Percentiles rank a stretch among this genome's conserved stretches.
phyloP scores from a whole-genome alignment of 2,888 invertebrate species.

The Prenolepis imparis region DNA sequence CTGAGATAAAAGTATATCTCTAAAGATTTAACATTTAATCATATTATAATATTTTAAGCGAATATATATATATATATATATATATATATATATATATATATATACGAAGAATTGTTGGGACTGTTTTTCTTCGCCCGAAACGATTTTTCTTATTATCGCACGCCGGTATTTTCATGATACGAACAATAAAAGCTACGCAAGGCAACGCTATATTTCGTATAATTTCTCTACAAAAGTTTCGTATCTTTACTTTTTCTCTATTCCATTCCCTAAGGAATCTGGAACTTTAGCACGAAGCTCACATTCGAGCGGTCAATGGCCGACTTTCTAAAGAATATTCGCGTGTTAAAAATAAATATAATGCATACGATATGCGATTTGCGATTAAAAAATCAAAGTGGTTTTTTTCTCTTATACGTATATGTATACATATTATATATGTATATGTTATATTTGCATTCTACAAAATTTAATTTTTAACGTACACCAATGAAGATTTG shows the following conservation, averaged over 20 bases:
- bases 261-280: background rate
- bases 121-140: background rate
- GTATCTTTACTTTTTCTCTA: background rate
- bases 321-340: background rate
- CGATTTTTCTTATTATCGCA: constrained; percentile 25
- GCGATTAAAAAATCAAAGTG: background rate
- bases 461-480: background rate
- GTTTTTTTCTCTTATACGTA: background rate
- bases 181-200: constrained; percentile 24
- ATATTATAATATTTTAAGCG: background rate
- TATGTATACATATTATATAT: background rate
- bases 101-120: background rate
- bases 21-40: background rate
- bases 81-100: too few species aligned
- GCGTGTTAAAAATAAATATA: background rate
- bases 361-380: background rate
- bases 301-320: background rate
- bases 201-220: background rate
- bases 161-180: constrained; percentile 25
- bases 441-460: background rate
- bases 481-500: background rate
- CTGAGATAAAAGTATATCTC: too few species aligned
- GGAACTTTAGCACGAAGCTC: constrained; percentile 27
- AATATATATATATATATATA: too few species aligned
- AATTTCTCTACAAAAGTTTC: constrained; percentile 36